Evolutionary conservation across 2,113 vertebrate species (phyloP), one percentile per base, ranked within the genome.

Genomic region (Xenopus tropicalis): DNA sequence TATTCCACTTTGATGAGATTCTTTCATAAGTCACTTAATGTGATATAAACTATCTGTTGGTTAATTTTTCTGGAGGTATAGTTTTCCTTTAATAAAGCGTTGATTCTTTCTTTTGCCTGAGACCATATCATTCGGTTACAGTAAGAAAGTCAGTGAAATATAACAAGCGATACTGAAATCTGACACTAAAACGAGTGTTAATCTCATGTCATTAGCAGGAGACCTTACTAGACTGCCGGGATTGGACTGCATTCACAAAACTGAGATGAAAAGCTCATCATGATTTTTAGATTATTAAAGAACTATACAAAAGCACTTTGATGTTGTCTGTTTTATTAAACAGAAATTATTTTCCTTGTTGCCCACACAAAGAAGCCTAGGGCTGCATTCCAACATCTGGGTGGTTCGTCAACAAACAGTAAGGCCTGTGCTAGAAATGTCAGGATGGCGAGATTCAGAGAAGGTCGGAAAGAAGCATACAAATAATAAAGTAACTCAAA

Each of bases 241-340:
- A 69, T 52, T 3, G 29, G 62, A 17, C 29, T 69, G 54, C 12
- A 43, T 69, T 69, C 29, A 37, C 67, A 58, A 42, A 56, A 20
- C 21, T 3, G 66, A 66, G 62, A 73, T 73, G 71, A 66, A 65
- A 66, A 29, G 11, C 21, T 56, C 51, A 17, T 22, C 21, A n/a
- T 17, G 54, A 74, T 66, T 59, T 58, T 69, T 17, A 42, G 67
- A 69, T 69, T 69, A 69, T 69, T 69, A 21, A 69, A 69, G 29
- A 42, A 58, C 23, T 58, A 29, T 43, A 58, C 67, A 58, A 20
- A 23, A 24, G 11, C 10, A 20, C 56, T 67, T 67, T 61, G 37
- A 74, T 58, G 64, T 67, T 66, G 72, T 61, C 64, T 51, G 44
- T 67, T 67, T 67, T 74, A 21, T 61, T 59, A 74, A 67, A 24